Conservation (phyloP, 1,140 invertebrate species). For the Pachypeltis micranthus region DNA sequence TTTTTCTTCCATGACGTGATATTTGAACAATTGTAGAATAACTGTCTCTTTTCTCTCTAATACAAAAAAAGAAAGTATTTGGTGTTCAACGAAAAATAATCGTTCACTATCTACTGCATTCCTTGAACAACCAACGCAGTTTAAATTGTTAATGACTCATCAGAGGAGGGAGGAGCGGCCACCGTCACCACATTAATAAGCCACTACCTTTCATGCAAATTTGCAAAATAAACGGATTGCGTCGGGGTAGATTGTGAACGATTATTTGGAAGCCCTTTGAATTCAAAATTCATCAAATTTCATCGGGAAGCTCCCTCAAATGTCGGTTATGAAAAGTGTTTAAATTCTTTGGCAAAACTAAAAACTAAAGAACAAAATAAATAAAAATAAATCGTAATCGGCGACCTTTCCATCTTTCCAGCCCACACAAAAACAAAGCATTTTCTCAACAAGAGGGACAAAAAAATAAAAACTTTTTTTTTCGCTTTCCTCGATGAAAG, state of each 20-base stretch:
- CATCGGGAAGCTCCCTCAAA: background rate
- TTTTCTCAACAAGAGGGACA: background rate
- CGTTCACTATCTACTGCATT: conserved; percentile 19
- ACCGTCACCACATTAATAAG: conserved; percentile 20
- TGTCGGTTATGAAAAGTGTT: background rate
- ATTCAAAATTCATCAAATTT: background rate
- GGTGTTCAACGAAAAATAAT: conserved; percentile 10
- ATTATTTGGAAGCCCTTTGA: conserved; percentile 7
- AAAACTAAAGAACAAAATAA: background rate
- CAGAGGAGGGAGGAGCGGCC: background rate
- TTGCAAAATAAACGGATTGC: background rate
- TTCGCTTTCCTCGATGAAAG: background rate
- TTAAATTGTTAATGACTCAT: background rate
- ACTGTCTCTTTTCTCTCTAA: conserved; percentile 11
- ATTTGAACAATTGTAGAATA: too few species aligned
- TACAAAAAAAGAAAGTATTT: conserved; percentile 3
- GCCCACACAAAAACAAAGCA: too few species aligned
- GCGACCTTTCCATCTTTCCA: too few species aligned
- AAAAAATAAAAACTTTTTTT: background rate
- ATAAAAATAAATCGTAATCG: background rate
- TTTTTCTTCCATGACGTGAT: background rate
- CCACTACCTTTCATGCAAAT: background rate
- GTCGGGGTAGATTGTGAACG: conserved; percentile 15
- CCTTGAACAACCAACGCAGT: background rate
- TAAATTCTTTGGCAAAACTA: background rate